Evolutionary conservation across 1,140 invertebrate species (phyloP).

Genomic region (Cherax quadricarinatus): DNA sequence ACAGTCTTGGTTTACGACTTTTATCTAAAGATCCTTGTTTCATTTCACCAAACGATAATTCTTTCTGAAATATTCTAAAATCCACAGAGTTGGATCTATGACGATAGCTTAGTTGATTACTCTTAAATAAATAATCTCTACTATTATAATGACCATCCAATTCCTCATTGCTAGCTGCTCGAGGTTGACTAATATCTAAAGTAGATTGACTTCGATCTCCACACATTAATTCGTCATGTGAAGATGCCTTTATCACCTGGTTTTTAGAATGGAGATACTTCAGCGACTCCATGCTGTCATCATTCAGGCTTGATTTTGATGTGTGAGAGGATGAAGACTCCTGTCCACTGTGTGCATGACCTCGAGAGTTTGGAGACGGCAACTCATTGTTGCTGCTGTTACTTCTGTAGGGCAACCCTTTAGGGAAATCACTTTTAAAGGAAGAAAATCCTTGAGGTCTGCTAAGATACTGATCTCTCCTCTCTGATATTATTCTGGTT

Average conservation of each 20-base stretch:
- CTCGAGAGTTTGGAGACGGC: not conserved
- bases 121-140: constrained; percentile 52
- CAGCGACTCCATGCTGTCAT: constrained; percentile 60
- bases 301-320: constrained; percentile 58
- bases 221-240: constrained; percentile 52
- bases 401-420: not conserved
- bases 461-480: constrained; percentile 27
- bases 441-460: constrained; percentile 30
- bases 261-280: constrained; percentile 35
- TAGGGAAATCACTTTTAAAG: constrained; percentile 35
- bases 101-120: constrained; percentile 59
- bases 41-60: constrained; percentile 44
- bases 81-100: constrained; percentile 71
- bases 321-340: constrained; percentile 56
- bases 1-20: constrained; percentile 74
- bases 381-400: not conserved
- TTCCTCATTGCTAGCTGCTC: constrained; percentile 61
- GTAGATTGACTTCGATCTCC: constrained; percentile 29
- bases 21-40: constrained; percentile 68
- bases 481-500: constrained; percentile 8
- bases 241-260: constrained; percentile 62
- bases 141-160: constrained; percentile 62
- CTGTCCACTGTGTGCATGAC: not conserved
- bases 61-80: constrained; percentile 52
- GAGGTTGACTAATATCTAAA: constrained; percentile 50